phyloP scores from a whole-genome alignment of 2,888 invertebrate species.

The Ormia ochracea region DNA sequence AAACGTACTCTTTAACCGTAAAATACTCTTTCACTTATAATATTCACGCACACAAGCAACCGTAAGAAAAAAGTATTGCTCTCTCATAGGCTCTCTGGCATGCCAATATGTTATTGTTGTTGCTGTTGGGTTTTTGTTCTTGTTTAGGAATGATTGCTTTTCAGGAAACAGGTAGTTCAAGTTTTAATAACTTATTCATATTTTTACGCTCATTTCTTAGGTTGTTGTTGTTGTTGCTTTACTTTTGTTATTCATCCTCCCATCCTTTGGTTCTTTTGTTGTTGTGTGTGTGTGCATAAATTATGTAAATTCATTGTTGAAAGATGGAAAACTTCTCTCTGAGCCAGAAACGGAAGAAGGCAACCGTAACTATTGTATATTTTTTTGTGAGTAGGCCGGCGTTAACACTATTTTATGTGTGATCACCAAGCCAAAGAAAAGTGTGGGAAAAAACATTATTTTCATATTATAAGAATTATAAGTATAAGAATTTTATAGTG shows the following conservation, averaged over 20 bases:
- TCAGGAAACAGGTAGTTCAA: slow-evolving; percentile 54
- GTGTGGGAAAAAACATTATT: too few species aligned
- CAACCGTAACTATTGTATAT: too few species aligned
- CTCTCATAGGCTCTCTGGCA: slow-evolving; percentile 2
- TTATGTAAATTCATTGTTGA: slow-evolving; percentile 44
- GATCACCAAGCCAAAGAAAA: too few species aligned
- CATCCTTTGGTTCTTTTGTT: slow-evolving; percentile 28
- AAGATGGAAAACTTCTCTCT: background rate
- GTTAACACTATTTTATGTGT: too few species aligned
- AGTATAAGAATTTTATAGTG: too few species aligned
- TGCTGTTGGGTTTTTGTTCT: background rate
- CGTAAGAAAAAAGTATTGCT: background rate
- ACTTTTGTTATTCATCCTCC: background rate
- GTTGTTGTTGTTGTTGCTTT: slow-evolving; percentile 8
- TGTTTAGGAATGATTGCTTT: background rate
- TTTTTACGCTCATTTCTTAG: slow-evolving; percentile 25
- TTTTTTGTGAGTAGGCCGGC: too few species aligned
- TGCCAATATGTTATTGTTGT: background rate
- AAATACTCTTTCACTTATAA: slow-evolving; percentile 48
- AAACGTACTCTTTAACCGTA: slow-evolving; percentile 35
- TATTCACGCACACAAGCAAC: background rate
- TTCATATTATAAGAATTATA: too few species aligned
- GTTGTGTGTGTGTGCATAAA: background rate
- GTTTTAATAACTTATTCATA: background rate
- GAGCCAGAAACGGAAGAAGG: too few species aligned